Evolutionary conservation across 2,888 invertebrate species (phyloP).

Genomic region (Thelaira solivaga): DNA sequence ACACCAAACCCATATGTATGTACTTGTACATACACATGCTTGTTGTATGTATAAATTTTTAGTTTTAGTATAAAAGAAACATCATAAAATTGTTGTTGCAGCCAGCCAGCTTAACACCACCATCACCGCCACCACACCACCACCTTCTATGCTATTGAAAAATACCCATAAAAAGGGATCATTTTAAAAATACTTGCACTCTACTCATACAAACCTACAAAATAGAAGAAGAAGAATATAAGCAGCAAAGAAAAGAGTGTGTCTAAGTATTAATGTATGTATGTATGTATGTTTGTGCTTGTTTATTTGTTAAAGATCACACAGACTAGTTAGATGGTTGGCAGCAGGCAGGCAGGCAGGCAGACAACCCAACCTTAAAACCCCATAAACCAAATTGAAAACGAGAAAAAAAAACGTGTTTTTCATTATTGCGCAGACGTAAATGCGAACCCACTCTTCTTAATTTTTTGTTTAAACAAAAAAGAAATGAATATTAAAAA

Average conservation of each 20-base stretch:
- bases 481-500: constrained; percentile 39
- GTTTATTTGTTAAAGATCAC: constrained; percentile 8
- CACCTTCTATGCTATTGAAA: constrained; percentile 42
- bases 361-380: constrained; percentile 60
- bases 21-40: neutral
- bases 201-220: neutral
- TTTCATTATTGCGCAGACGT: constrained; percentile 60
- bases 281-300: neutral
- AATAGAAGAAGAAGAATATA: neutral
- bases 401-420: constrained; percentile 49
- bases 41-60: constrained; percentile 6
- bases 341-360: neutral
- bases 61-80: neutral
- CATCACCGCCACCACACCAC: constrained; percentile 29
- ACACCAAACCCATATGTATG: constrained; percentile 1
- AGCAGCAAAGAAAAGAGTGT: neutral
- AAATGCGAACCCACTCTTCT: constrained; percentile 61
- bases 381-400: constrained; percentile 51
- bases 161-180: constrained; percentile 53
- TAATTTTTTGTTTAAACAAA: constrained; percentile 19
- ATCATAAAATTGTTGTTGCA: constrained; percentile 31
- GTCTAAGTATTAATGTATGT: neutral
- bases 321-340: neutral
- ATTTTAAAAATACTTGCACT: constrained; percentile 2
- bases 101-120: constrained; percentile 21